Evolutionary conservation across 2,797 vertebrate species (phyloP).

Genomic region (Eupleurogrammus muticus): DNA sequence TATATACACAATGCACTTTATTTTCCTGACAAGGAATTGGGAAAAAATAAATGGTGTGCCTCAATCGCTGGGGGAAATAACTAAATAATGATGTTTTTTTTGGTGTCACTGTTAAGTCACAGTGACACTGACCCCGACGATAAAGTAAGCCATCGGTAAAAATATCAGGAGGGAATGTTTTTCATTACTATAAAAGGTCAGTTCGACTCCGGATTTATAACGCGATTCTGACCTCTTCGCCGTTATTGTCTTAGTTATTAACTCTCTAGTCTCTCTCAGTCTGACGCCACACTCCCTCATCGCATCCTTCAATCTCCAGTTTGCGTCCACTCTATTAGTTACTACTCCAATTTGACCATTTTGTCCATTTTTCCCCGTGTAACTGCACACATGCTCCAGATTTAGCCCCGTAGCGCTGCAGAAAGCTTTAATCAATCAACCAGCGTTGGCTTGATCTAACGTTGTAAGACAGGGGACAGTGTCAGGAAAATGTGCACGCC

Average conservation of each 20-base stretch:
- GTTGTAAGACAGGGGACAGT: constrained; percentile 26
- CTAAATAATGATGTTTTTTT: not conserved
- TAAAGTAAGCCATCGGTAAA: not conserved
- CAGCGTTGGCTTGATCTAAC: constrained; percentile 26
- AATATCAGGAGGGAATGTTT: not conserved
- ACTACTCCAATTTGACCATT: not conserved
- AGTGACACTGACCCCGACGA: not conserved
- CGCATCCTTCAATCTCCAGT: constrained; percentile 4
- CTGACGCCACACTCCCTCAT: not conserved
- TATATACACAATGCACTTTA: not conserved
- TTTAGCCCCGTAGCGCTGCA: constrained; percentile 46
- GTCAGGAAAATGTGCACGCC: constrained; percentile 5
- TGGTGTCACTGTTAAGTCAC: not conserved
- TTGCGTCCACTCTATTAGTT: constrained; percentile 2
- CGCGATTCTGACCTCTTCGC: not conserved
- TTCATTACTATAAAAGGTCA: not conserved
- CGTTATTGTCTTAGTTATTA: constrained; percentile 33
- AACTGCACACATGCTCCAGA: constrained; percentile 35
- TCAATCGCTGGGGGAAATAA: too few species aligned
- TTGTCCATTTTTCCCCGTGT: not conserved
- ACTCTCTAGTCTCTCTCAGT: constrained; percentile 6
- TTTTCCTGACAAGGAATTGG: not conserved
- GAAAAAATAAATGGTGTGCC: too few species aligned
- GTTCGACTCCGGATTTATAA: not conserved
- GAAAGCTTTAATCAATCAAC: constrained; percentile 67